Evolutionary conservation across 2,888 invertebrate genomes (phyloP).

Genomic region (Ectemnius lituratus): DNA sequence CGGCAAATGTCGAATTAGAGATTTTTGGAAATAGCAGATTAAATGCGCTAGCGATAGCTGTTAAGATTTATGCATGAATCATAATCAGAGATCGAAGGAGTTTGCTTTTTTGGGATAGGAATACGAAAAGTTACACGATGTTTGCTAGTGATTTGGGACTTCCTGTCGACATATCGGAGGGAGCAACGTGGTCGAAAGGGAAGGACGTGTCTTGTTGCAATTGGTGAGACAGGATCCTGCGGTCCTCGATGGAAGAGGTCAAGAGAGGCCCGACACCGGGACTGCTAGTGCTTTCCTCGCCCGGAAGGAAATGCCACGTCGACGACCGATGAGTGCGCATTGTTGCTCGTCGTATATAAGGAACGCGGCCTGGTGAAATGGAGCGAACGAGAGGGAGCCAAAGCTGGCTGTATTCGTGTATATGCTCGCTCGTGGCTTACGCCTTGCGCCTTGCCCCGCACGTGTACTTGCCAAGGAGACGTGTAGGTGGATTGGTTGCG

Average conservation of each 20-base stretch:
- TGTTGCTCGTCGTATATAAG: constrained; percentile 58
- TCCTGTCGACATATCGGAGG: too few species aligned
- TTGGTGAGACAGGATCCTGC: constrained; percentile 16
- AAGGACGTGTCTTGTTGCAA: background rate
- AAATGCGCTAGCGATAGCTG: too few species aligned
- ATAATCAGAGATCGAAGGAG: too few species aligned
- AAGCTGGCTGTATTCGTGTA: constrained; percentile 34
- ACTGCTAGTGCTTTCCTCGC: constrained; percentile 52
- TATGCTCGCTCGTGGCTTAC: constrained; percentile 22
- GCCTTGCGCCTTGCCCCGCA: constrained; percentile 18
- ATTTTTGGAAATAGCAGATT: too few species aligned
- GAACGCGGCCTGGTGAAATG: constrained; percentile 66
- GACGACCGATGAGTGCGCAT: constrained; percentile 54
- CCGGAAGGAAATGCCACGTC: constrained; percentile 70
- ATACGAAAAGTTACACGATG: background rate
- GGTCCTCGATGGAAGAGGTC: constrained; percentile 27
- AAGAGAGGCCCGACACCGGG: constrained; percentile 27
- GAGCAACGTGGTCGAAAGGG: background rate
- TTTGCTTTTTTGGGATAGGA: too few species aligned
- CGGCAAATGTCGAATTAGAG: too few species aligned
- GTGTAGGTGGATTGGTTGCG: constrained; percentile 63
- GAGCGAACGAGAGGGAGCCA: constrained; percentile 60
- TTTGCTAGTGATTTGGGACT: background rate
- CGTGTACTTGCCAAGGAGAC: constrained; percentile 7
- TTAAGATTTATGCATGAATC: too few species aligned